Percentiles rank a stretch among this genome's conserved stretches.
Evolutionary conservation across 2,113 vertebrate genomes (phyloP).

Genomic region (Cichladusa arquata): DNA sequence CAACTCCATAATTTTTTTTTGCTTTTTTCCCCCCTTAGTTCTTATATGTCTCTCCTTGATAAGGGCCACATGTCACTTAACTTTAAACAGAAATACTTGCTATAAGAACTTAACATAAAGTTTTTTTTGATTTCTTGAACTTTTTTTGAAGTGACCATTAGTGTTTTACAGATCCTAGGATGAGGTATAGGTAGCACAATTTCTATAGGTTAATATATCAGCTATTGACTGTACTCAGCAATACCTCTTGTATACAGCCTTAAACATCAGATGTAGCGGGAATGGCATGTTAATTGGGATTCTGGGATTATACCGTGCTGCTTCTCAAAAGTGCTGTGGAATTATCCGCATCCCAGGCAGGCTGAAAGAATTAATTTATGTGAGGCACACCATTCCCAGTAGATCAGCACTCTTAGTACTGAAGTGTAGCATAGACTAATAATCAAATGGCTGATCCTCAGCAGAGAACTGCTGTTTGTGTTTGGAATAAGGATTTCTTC

Average conservation of each 20-base stretch:
- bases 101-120: neutral
- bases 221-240: constrained; percentile 59
- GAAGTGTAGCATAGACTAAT: constrained; percentile 50
- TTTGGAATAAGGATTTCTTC: constrained; percentile 24
- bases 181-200: constrained; percentile 55
- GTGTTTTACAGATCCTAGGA: constrained; percentile 26
- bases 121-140: neutral
- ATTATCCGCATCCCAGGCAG: neutral
- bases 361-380: neutral
- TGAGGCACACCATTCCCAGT: constrained; percentile 47
- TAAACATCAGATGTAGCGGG: constrained; percentile 55
- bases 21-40: neutral
- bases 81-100: neutral
- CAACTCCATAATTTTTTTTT: neutral
- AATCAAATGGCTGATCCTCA: neutral
- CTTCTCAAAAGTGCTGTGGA: constrained; percentile 41
- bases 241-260: constrained; percentile 63
- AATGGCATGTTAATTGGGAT: constrained; percentile 20
- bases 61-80: neutral
- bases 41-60: neutral
- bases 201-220: constrained; percentile 18
- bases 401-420: constrained; percentile 24
- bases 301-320: neutral
- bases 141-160: constrained; percentile 2
- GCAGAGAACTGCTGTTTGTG: constrained; percentile 19